Evolutionary conservation across 2,888 invertebrate genomes (phyloP).

Genomic region (Troilus luridus): DNA sequence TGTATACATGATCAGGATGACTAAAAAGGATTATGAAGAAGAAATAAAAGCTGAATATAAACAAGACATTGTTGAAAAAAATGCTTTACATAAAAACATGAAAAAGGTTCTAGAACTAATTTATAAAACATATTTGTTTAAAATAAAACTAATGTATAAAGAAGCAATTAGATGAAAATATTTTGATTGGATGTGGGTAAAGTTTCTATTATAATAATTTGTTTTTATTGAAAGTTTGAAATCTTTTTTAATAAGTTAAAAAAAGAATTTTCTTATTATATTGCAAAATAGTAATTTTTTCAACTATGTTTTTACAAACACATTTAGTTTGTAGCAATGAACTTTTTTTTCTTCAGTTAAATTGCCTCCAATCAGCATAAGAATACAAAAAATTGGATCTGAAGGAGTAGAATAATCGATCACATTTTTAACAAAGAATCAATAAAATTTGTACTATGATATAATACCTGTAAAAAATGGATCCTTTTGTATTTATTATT

Average conservation of each 20-base stretch:
- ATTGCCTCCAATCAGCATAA: not conserved
- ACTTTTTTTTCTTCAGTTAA: not conserved
- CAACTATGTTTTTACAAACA: not conserved
- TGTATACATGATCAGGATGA: not conserved
- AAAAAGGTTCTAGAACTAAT: slow-evolving; percentile 38
- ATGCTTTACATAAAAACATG: not conserved
- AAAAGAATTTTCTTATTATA: not conserved
- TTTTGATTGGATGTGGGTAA: not conserved
- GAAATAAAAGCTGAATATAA: slow-evolving; percentile 10
- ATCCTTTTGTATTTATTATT: no score
- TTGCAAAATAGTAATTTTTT: not conserved
- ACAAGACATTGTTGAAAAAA: slow-evolving; percentile 27
- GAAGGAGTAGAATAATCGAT: no score
- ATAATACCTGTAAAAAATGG: no score
- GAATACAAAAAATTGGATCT: not conserved
- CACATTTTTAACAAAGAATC: no score
- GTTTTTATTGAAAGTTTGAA: not conserved
- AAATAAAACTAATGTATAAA: not conserved
- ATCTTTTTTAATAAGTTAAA: no score
- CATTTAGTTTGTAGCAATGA: not conserved
- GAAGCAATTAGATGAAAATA: slow-evolving; percentile 3
- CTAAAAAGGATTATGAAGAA: slow-evolving; percentile 10
- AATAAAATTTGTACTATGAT: no score
- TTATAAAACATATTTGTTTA: slow-evolving; percentile 14
- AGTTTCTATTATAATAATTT: not conserved